Evolutionary conservation across 2,113 vertebrate genomes (phyloP), one percentile per base, ranked within the genome.

Genomic region (Poeciliopsis prolifica): DNA sequence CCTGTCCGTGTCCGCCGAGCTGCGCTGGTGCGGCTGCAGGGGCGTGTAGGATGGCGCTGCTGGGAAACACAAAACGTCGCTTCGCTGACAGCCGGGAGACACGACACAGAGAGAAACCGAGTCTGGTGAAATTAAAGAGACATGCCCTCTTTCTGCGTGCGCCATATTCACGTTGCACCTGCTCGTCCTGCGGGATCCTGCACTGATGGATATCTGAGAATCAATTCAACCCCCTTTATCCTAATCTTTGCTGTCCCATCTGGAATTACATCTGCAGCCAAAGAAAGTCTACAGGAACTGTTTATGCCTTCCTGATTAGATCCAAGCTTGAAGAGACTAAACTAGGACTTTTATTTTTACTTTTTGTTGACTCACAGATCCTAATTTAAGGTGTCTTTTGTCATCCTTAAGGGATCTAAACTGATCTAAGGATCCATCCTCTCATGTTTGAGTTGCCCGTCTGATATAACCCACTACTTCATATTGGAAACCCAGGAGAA

Each of bases 101-200:
- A 22, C n/a, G 65, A 24, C 15, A 40, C 44, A 37, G 70, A 30
- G 30, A 65, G 58, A 79, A 17, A 72, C 68, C 15, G 44, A 67
- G 30, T 81, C 2, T 67, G 60, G 17, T 48, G 8, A n/a, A 58
- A 70, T 8, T 73, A 69, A 78, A 8, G 73, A 71, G 19, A 73
- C 74, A 2, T 29, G 22, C 63, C 72, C 65, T 22, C 5, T 29
- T 24, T 10, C 51, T 82, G 75, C n/a, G 24, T 86, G 72, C 86
- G 88, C 70, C 88, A 82, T 81, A 75, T 89, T 86, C 72, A 68
- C 72, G n/a, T 72, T 72, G 81, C 89, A 87, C 89, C 85, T 92
- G 84, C 87, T 30, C 60, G 40, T 72, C 13, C 78, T 44, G 65
- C 62, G 68, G 72, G 63, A 30, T 69, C 48, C 51, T 54, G 42